Percentiles rank a stretch among this genome's conserved stretches.
These are phyloP conservation scores for Xanthorhoe spadicearia DNA, from an alignment of 2,888 invertebrate genomes.

Conservation along the genomic window DNA sequence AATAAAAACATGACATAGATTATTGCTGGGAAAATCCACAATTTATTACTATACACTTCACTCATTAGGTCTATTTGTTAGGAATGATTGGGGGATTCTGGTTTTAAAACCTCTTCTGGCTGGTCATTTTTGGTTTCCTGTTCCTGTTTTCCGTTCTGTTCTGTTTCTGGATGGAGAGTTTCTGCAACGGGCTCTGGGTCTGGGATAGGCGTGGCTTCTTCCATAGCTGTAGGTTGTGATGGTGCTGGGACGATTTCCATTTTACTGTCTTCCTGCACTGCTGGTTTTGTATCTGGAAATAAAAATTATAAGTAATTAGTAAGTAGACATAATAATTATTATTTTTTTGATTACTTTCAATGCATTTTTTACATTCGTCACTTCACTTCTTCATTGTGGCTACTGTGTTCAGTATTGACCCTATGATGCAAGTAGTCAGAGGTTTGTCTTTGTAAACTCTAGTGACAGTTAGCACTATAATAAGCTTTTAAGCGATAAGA, in stretches of 20 bases:
- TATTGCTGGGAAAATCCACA: slow-evolving; percentile 29
- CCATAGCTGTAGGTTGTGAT: slow-evolving; percentile 12
- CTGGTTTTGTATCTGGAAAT: slow-evolving; percentile 1
- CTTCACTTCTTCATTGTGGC: no score
- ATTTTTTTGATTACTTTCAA: no score
- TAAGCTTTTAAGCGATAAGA: no score
- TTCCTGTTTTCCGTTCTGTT: slow-evolving; percentile 14
- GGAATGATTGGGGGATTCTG: slow-evolving; percentile 48
- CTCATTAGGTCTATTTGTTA: slow-evolving; percentile 42
- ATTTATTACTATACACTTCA: slow-evolving; percentile 39
- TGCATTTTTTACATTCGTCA: no score
- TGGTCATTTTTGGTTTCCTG: slow-evolving; percentile 8
- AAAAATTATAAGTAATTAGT: neutral
- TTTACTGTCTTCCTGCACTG: slow-evolving; percentile 48
- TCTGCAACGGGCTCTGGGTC: slow-evolving; percentile 2
- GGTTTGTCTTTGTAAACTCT: no score
- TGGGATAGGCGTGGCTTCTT: slow-evolving; percentile 4
- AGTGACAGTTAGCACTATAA: no score
- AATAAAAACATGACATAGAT: slow-evolving; percentile 4
- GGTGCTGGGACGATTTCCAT: slow-evolving; percentile 27
- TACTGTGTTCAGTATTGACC: no score
- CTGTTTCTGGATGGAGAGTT: slow-evolving; percentile 30
- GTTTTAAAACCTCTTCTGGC: slow-evolving; percentile 24
- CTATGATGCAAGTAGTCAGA: no score
- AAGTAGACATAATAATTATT: no score